Evolutionary conservation across 2,888 invertebrate genomes (phyloP), one percentile per base, ranked within the genome.

Genomic region (Actias luna): DNA sequence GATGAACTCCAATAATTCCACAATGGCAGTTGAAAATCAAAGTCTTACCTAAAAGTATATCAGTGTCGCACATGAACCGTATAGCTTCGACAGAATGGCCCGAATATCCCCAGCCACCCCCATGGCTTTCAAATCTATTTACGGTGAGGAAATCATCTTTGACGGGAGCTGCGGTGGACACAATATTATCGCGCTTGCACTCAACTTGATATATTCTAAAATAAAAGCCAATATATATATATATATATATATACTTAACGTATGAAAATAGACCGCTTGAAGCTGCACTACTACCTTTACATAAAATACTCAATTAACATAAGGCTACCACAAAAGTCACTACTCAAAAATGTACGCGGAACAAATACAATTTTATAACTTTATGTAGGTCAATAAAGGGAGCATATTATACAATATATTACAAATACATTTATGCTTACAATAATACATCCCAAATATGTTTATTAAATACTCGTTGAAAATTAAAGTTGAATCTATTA

Each of bases 71-170:
- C 95, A 97, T 97, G 83, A 99, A 99, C 59, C 99, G 94, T 68
- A 99, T 96, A 0, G 99, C 99, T 87, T 99, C 99, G 29, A 99
- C 96, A 2, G 98, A 98, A 81, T 99, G 98, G 0, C 97, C 98
- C 0, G 98, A 98, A 87, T 99, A 99, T 1, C 99, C 99, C 99
- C 99, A 99, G 5, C 99, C 99, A 31, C 99, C 99, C 2, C 99
- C 99, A 78, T 98, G 97, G 85, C 97, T 97, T 83, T 98, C 98
- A 85, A 99, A 99, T 69, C 99, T 94, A 80, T 96, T 97, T 22
- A 98, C 97, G 1, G 95, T 94, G 59, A 94, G 94, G 80, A 95
- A 98, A 83, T 98, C 98, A 76, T 97, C 97, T 70, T 96, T 95
- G 33, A 94, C 94, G 0, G 86, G 82, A 1, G 75, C 74, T 5